Evolutionary conservation across 2,888 invertebrate species (phyloP).

Genomic region (Luperina testacea): DNA sequence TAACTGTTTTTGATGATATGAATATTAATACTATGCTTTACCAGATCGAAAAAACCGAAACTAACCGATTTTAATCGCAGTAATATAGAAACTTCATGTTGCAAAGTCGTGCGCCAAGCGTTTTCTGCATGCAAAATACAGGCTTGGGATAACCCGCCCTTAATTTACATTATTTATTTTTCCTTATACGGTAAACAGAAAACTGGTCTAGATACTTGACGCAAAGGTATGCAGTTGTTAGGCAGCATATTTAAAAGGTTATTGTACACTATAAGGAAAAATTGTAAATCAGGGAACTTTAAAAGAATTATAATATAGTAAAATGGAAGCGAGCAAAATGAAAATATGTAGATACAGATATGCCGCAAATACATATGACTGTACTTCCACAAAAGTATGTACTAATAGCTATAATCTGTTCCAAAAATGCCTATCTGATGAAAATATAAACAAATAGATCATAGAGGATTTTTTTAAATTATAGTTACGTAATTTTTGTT

Average conservation of each 20-base stretch:
- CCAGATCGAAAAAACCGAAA: background rate
- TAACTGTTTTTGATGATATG: background rate
- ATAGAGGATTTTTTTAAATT: too few species aligned
- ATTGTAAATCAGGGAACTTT: slow-evolving; percentile 19
- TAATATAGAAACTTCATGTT: background rate
- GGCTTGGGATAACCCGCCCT: slow-evolving; percentile 15
- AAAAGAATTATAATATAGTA: background rate
- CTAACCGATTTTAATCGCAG: background rate
- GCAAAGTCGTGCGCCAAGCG: background rate
- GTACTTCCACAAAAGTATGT: background rate
- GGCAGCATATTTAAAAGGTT: slow-evolving; percentile 13
- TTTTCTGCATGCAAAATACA: slow-evolving; percentile 23
- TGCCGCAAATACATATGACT: background rate
- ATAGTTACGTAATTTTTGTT: too few species aligned
- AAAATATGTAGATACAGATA: slow-evolving; percentile 12
- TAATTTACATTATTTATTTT: slow-evolving; percentile 11
- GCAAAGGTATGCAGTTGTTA: background rate
- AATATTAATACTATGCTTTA: background rate
- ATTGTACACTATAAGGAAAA: slow-evolving; percentile 31
- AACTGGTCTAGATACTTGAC: slow-evolving; percentile 27
- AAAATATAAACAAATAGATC: background rate
- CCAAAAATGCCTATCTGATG: background rate
- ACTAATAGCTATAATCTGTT: background rate
- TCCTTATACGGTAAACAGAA: slow-evolving; percentile 37
- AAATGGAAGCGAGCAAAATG: background rate